Base-by-base conservation (phyloP, 2,113 vertebrate species). In the Myotis brandtii region DNA sequence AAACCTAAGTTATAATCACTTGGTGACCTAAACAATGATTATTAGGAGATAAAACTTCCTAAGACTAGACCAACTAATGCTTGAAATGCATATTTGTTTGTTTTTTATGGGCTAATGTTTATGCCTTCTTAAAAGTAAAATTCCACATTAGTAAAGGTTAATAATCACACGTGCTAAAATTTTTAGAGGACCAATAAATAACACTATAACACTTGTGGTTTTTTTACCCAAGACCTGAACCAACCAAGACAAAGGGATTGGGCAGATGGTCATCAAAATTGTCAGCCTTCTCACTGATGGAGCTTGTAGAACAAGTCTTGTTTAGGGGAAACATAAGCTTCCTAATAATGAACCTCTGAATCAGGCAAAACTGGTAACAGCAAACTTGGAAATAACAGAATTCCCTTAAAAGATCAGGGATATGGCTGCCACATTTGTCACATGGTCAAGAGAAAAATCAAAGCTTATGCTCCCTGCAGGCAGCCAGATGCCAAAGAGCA, bases 181-280 rank as follows among this genome's bases (percentile, higher is more conserved):
- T 64, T 85, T 75, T n/a, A 66, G 9, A 94, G 3, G 6, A 5
- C 13, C 69, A 77, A 9, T 66, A n/a, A 62, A 46, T 25, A 91
- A 92, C 1, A 48, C 27, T 76, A 27, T 62, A 62, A 62, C 20
- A 25, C 56, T 59, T 91, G 10, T 64, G 21, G 9, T 77, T 82
- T 69, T 76, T 72, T 43, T 3, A 56, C 11, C 40, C 23, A 67
- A 85, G 37, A 54, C 1, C 13, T 70, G 23, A 95, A 89, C 32
- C 52, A 54, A n/a, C 17, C 66, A 64, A 85, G 66, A 85, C 37
- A 95, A 79, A 89, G 46, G 10, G 95, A 9, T 73, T 52, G 52
- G 21, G 9, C 23, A 67, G 48, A 93, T 64, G 50, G 23, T 43
- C 50, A 96, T 62, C 10, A 83, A 75, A 81, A 88, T 43, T 34